phyloP scores from a whole-genome alignment of 2,888 invertebrate genomes.

The Oscheius sp. region DNA sequence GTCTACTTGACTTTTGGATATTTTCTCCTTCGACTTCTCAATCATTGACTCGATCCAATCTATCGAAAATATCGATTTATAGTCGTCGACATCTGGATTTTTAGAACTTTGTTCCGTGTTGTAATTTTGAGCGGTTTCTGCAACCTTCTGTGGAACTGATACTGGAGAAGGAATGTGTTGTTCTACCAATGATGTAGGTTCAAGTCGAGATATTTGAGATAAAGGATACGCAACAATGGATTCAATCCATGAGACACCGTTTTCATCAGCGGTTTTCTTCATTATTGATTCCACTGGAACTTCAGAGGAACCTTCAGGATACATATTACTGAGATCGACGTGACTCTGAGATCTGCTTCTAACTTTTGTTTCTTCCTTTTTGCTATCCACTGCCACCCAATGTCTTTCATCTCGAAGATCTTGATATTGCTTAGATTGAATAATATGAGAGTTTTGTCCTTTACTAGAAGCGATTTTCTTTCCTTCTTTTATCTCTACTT shows the following conservation, averaged over 20 bases:
- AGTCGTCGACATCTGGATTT: background rate
- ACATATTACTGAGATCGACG: background rate
- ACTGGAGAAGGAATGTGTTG: background rate
- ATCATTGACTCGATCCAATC: constrained; percentile 11
- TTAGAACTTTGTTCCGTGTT: background rate
- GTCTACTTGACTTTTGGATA: background rate
- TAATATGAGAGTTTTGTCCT: background rate
- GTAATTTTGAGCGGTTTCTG: background rate
- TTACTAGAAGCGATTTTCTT: background rate
- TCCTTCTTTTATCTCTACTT: background rate
- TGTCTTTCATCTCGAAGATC: background rate
- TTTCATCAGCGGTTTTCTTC: background rate
- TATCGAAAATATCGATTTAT: background rate
- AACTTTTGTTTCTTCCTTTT: too few relatives aligned
- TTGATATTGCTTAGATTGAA: background rate
- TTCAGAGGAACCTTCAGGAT: background rate
- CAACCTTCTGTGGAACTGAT: background rate
- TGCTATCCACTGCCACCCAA: background rate
- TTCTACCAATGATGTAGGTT: background rate
- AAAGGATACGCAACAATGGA: background rate
- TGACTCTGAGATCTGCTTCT: background rate
- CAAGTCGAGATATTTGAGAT: background rate
- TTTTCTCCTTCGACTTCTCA: background rate
- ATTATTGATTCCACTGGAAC: background rate
- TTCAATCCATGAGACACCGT: background rate